Conservation (phyloP, 2,797 vertebrate species). For the Lepus townsendii region DNA sequence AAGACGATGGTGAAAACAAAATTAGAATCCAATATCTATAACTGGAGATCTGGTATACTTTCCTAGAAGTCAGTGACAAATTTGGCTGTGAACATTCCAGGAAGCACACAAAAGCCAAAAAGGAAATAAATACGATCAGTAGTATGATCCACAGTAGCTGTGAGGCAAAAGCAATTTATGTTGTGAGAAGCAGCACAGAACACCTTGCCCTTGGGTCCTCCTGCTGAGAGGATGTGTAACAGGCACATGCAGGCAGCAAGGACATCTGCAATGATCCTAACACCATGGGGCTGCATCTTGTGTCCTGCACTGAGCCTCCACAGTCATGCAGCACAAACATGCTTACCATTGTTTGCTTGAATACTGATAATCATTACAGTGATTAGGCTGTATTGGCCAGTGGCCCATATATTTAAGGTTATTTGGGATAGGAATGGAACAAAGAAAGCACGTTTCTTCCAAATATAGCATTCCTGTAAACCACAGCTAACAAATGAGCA, state of each 20-base stretch:
- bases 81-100: not conserved
- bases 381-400: not conserved
- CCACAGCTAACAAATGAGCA: not conserved
- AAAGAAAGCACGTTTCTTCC: not conserved
- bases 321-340: not conserved
- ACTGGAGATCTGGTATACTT: not conserved
- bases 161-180: not conserved
- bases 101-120: not conserved
- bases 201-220: not conserved
- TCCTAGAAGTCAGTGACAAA: conserved; percentile 18
- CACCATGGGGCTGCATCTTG: not conserved
- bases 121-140: not conserved
- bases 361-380: not conserved
- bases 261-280: not conserved
- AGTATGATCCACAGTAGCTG: not conserved
- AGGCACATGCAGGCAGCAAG: not conserved
- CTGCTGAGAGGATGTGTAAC: not conserved
- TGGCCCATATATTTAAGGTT: not conserved
- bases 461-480: not conserved
- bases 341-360: not conserved
- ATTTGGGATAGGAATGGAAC: not conserved
- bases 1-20: not conserved
- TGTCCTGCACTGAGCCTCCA: not conserved
- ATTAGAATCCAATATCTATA: not conserved
- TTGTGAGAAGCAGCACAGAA: not conserved